Base-by-base conservation (phyloP, 2,113 vertebrate genomes). In the Myotis brandtii region DNA sequence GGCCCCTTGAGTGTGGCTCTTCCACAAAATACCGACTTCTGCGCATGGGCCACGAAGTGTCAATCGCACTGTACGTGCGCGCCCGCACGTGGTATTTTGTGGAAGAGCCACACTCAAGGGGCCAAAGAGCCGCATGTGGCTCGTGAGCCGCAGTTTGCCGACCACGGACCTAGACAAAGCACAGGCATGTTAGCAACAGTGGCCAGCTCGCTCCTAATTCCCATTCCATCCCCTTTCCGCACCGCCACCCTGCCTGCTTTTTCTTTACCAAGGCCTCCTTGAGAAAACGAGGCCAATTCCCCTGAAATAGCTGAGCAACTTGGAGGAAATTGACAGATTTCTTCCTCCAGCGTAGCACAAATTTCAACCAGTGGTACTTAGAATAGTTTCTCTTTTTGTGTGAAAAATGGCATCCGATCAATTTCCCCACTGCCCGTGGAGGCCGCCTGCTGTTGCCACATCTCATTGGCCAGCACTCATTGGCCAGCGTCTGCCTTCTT, bases 401-500 rank as follows among this genome's bases (percentile, higher is more conserved):
- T 87, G 94, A 40, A 98, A 94, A 69, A 18, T 85, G 93, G 94
- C 97, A 73, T 88, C 88, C 67, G 95, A 91, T 97, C 97, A 87
- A 73, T 66, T 84, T 97, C 80, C 56, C 90, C 54, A 70, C 82
- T 86, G 83, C 92, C 80, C 85, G 70, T 18, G 70, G 43, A 97
- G 95, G 97, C 96, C n/a, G 40, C 91, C 72, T 88, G 54, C 94
- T 5, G 6, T 46, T 91, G 72, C 96, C 59, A 95, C 5, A 0
- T 95, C 97, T 97, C 85, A 97, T 97, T 98, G 97, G 95, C 95
- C 95, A 43, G 52, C 23, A 93, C 97, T 97, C 85, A 97, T 97
- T 98, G 97, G 95, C 95, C 95, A 43, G 52, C 14, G 56, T 96
- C 95, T 97, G 95, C 34, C 80, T 98, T 93, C 96, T 95, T 97